These are phyloP conservation scores for Vanessa cardui DNA, from an alignment of 2,888 invertebrate species.

Conservation along the genomic window DNA sequence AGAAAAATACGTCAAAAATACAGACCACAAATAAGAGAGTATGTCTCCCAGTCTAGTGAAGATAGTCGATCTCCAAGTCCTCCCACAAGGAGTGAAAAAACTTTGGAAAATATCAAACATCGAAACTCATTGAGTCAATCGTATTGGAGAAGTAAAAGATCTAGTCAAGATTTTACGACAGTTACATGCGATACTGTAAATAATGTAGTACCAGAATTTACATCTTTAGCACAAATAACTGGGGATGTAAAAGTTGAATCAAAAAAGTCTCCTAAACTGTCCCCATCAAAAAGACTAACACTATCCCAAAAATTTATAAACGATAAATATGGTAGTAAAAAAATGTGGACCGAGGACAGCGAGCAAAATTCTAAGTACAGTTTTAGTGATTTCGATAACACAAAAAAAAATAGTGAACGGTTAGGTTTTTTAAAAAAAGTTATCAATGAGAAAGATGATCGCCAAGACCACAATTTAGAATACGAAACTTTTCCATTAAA, in stretches of 20 bases:
- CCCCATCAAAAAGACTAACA: slow-evolving; percentile 68
- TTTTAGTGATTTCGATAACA: slow-evolving; percentile 62
- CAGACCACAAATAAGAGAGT: slow-evolving; percentile 81
- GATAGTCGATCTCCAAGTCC: slow-evolving; percentile 84
- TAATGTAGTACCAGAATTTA: slow-evolving; percentile 78
- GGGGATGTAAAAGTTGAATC: slow-evolving; percentile 59
- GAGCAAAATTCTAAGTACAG: slow-evolving; percentile 63
- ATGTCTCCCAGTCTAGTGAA: slow-evolving; percentile 84
- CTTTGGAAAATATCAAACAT: slow-evolving; percentile 63
- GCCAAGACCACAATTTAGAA: slow-evolving; percentile 59
- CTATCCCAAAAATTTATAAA: slow-evolving; percentile 80
- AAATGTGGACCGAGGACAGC: slow-evolving; percentile 74
- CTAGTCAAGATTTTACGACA: slow-evolving; percentile 72
- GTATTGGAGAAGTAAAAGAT: slow-evolving; percentile 76
- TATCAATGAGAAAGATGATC: slow-evolving; percentile 55
- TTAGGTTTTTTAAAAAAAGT: slow-evolving; percentile 62
- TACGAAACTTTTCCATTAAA: slow-evolving; percentile 54
- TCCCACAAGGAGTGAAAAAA: slow-evolving; percentile 65
- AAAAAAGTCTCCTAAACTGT: slow-evolving; percentile 69
- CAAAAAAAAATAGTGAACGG: slow-evolving; percentile 66
- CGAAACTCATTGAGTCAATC: slow-evolving; percentile 78
- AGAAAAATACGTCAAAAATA: slow-evolving; percentile 86
- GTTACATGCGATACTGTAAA: slow-evolving; percentile 53
- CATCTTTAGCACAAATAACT: slow-evolving; percentile 75
- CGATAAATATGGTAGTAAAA: slow-evolving; percentile 79